These are phyloP conservation scores for Lasioglossum calceatum DNA, from an alignment of 2,888 invertebrate genomes.

Conservation along the genomic window DNA sequence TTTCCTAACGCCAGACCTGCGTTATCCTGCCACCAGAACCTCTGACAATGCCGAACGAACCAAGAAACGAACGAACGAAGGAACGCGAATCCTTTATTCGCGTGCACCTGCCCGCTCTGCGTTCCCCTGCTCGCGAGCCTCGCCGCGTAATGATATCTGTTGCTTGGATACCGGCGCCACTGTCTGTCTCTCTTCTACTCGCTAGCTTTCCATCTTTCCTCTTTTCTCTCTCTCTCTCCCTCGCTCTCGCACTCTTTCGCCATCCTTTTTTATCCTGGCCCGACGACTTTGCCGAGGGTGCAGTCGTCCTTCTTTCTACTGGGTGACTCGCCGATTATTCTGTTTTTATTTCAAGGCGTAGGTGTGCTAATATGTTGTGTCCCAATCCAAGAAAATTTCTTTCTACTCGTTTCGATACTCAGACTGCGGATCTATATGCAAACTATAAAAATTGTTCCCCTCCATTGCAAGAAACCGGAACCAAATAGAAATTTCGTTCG, in stretches of 20 bases:
- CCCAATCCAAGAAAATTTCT: background rate
- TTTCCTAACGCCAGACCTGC: slow-evolving; percentile 40
- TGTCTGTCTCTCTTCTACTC: background rate
- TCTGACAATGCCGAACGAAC: slow-evolving; percentile 26
- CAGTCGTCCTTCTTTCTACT: background rate
- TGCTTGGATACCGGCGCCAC: slow-evolving; percentile 17
- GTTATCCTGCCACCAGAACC: slow-evolving; percentile 66
- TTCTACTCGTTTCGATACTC: too few relatives aligned
- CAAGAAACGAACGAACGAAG: slow-evolving; percentile 18
- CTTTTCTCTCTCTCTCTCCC: background rate
- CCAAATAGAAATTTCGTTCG: too few relatives aligned
- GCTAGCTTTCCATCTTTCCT: background rate
- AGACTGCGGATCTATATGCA: too few relatives aligned
- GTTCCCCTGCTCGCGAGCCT: slow-evolving; percentile 11
- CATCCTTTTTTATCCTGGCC: background rate
- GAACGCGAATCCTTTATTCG: slow-evolving; percentile 46
- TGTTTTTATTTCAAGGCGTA: background rate
- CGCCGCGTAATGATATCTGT: slow-evolving; percentile 29
- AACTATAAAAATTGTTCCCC: too few relatives aligned
- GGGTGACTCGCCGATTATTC: background rate
- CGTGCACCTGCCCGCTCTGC: slow-evolving; percentile 35
- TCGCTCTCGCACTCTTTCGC: background rate
- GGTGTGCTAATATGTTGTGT: background rate
- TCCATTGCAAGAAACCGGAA: too few relatives aligned
- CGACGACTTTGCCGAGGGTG: background rate